Base-by-base conservation (phyloP, 2,113 vertebrate genomes). In the Nematolebias whitei region DNA sequence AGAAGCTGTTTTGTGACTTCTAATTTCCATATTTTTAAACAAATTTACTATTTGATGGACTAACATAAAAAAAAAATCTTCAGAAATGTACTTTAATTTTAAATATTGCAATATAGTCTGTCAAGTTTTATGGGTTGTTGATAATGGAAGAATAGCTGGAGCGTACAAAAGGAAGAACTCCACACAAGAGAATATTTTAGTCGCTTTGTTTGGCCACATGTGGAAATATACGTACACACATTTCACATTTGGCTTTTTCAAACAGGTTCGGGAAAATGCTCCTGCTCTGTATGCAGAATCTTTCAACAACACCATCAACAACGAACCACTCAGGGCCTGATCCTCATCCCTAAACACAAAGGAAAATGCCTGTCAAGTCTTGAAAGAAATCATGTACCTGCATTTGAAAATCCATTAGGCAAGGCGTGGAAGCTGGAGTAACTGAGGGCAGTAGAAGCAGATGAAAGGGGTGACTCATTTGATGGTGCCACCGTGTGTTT, bases 401-500 rank as follows among this genome's bases (percentile, higher is more conserved):
- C 88, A 88, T 91, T 90, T 90, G 84, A 88, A 89, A 91, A 89
- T 88, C 88, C 89, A 91, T 91, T 90, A 89, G 85, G 77, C 76
- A 63, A 86, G 83, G 81, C 68, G 71, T 72, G 62, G 77, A 82
- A 82, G 78, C 83, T 54, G 79, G 48, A 83, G 77, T 62, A 79
- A 87, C 76, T n/a, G 75, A 78, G 68, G 79, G 75, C 64, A 71
- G 85, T 69, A 72, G 82, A 86, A 79, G 73, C 68, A 75, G 81
- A 91, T 88, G 80, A 91, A 90, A 90, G 82, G 75, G 69, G 68
- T 70, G 85, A 87, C 63, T 87, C 82, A 86, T 73, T 86, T 53
- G 43, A 57, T 72, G 85, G 72, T 77, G 58, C 63, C 63, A 77
- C 71, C n/a, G 48, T 79, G 59, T 79, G 68, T 83, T 87, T 84